Percentiles rank a stretch among this genome's conserved stretches.
Evolutionary conservation across 2,797 vertebrate genomes (phyloP).

Genomic region (Acanthornis magna): DNA sequence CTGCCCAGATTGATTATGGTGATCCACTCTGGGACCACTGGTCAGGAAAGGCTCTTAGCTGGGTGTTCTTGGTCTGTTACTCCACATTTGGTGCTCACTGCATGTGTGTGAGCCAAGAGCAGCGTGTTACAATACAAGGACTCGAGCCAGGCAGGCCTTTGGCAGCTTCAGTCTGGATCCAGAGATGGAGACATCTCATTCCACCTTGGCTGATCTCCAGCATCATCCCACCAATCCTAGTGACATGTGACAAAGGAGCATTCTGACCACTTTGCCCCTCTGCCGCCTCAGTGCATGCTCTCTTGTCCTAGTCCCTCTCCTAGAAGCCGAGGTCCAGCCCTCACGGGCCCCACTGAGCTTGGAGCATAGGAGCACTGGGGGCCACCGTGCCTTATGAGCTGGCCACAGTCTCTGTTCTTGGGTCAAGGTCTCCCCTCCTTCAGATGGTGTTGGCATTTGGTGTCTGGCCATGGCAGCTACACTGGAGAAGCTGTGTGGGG

Average conservation of each 20-base stretch:
- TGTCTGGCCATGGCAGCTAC: fast-evolving
- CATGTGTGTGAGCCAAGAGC: background rate
- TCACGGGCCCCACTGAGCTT: background rate
- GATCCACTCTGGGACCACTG: background rate
- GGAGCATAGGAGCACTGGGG: background rate
- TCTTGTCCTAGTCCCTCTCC: background rate
- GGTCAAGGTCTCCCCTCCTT: background rate
- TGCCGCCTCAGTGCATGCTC: background rate
- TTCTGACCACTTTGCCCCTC: background rate
- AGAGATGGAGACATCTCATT: background rate
- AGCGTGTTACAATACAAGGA: background rate
- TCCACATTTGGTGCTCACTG: background rate
- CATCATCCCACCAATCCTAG: background rate
- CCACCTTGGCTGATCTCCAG: background rate
- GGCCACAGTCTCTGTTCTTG: background rate
- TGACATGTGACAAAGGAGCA: background rate
- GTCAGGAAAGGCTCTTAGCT: background rate
- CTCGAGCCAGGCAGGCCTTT: background rate
- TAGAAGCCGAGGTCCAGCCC: background rate
- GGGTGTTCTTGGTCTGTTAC: background rate
- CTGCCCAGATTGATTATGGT: background rate
- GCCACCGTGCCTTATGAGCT: background rate
- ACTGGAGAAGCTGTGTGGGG: background rate
- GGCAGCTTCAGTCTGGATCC: background rate
- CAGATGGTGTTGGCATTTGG: background rate